Base-by-base conservation (phyloP, 1,140 invertebrate species). In the Eriosoma lanigerum region DNA sequence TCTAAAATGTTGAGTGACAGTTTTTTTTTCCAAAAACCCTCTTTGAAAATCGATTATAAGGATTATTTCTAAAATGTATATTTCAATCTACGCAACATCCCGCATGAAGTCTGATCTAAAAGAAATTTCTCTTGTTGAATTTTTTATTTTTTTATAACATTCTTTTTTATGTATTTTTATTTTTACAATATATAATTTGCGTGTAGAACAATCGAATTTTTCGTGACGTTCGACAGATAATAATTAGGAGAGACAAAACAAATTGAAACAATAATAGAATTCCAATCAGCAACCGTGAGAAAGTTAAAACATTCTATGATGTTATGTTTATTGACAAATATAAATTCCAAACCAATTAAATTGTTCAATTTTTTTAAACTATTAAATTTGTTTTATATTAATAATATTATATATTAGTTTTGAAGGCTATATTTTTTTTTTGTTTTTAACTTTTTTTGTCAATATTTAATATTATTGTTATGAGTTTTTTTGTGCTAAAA, bases 241-340 rank as follows among this genome's bases (percentile, higher is more conserved):
- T 73, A 44, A 78, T 60, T 56, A 78, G 56, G 56, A 56, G 13
- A 3, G 75, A 78, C 56, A 62, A 78, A 78, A 78, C 75, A 38
- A 29, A 60, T 60, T 32, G 56, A 48, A 78, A 78, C 75, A 19
- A 29, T 29, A 32, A 26, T 44, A 38, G 32, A 38, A 56, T 58
- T 46, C 75, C 75, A 56, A 78, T 78, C 75, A 56, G 62, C 75
- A 78, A 58, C 75, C 75, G 75, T 78, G 75, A 78, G 75, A 78
- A 78, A 62, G n/a, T 56, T 17, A 56, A 78, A 32, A 60, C 75
- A 62, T 78, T 48, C 75, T 17, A 56, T 46, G 52, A 72, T 29
- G 29, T 68, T 38, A 48, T 38, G 75, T 78, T 62, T 78, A 78
- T 78, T 78, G 75, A 78, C 19, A 78, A 78, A 78, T 78, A 48